Conservation (phyloP, 2,888 invertebrate species). For the Acrobasis suavella region DNA sequence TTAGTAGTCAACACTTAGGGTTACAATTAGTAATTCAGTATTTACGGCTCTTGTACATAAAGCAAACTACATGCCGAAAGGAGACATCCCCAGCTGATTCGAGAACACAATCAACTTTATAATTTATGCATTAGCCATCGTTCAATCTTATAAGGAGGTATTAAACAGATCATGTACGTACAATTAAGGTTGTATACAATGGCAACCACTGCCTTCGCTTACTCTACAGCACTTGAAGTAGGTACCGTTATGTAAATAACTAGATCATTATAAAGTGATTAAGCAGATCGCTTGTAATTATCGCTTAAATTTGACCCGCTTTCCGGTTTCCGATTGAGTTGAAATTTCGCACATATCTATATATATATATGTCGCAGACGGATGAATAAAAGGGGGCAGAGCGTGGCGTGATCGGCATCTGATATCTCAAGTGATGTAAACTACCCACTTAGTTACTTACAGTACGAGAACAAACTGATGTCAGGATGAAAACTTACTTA, state of each 20-base stretch:
- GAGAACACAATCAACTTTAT: slow-evolving; percentile 59
- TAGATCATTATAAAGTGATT: too few relatives aligned
- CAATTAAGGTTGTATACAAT: neutral
- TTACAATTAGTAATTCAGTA: slow-evolving; percentile 58
- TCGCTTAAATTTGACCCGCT: too few relatives aligned
- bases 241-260: neutral
- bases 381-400: too few relatives aligned
- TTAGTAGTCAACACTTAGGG: neutral
- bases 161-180: neutral
- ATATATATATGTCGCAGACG: too few relatives aligned
- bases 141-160: slow-evolving; percentile 32
- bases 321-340: too few relatives aligned
- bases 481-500: too few relatives aligned
- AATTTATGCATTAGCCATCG: slow-evolving; percentile 63
- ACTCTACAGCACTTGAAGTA: neutral
- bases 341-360: too few relatives aligned
- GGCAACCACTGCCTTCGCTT: neutral
- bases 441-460: too few relatives aligned
- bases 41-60: slow-evolving; percentile 49
- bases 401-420: too few relatives aligned
- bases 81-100: slow-evolving; percentile 39
- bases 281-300: too few relatives aligned
- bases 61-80: slow-evolving; percentile 48
- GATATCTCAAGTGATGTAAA: too few relatives aligned
- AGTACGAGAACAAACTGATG: too few relatives aligned